Evolutionary conservation across 2,797 vertebrate genomes (phyloP).

Genomic region (Pangasius macronema): DNA sequence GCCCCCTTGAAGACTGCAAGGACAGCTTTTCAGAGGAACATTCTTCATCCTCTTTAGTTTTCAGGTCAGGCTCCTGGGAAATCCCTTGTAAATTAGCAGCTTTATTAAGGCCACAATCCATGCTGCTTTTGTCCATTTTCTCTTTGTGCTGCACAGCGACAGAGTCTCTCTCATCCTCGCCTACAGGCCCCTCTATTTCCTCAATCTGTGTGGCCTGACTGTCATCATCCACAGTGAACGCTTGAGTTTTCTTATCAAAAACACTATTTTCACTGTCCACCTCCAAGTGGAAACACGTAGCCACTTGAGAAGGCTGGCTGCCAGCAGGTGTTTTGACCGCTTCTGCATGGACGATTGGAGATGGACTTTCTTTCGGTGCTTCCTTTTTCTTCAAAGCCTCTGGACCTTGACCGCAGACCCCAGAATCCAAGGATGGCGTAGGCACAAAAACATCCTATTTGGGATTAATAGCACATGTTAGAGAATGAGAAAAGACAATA

Average conservation of each 20-base stretch:
- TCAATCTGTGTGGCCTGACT: slow-evolving; percentile 82
- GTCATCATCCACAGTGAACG: slow-evolving; percentile 59
- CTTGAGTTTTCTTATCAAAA: slow-evolving; percentile 57
- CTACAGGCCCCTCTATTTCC: slow-evolving; percentile 55
- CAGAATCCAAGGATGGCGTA: slow-evolving; percentile 81
- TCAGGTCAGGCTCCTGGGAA: slow-evolving; percentile 38
- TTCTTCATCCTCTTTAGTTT: slow-evolving; percentile 33
- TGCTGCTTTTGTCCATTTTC: slow-evolving; percentile 40
- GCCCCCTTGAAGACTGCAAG: slow-evolving; percentile 49
- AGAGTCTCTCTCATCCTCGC: slow-evolving; percentile 52
- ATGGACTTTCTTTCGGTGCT: slow-evolving; percentile 51
- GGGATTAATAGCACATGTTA: slow-evolving; percentile 24
- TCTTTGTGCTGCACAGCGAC: slow-evolving; percentile 40
- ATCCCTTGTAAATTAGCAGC: slow-evolving; percentile 35
- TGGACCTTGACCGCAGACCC: slow-evolving; percentile 45
- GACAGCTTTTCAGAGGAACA: slow-evolving; percentile 40
- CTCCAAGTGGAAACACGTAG: slow-evolving; percentile 73
- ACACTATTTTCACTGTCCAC: slow-evolving; percentile 74
- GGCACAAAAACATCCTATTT: slow-evolving; percentile 88
- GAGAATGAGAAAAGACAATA: too few species aligned
- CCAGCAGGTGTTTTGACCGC: slow-evolving; percentile 41
- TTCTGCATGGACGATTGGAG: slow-evolving; percentile 55
- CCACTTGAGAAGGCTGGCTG: slow-evolving; percentile 51
- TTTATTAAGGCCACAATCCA: slow-evolving; percentile 33
- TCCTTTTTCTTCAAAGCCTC: slow-evolving; percentile 58